Base-by-base conservation (phyloP, 2,888 invertebrate species). In the Smittia sp. region DNA sequence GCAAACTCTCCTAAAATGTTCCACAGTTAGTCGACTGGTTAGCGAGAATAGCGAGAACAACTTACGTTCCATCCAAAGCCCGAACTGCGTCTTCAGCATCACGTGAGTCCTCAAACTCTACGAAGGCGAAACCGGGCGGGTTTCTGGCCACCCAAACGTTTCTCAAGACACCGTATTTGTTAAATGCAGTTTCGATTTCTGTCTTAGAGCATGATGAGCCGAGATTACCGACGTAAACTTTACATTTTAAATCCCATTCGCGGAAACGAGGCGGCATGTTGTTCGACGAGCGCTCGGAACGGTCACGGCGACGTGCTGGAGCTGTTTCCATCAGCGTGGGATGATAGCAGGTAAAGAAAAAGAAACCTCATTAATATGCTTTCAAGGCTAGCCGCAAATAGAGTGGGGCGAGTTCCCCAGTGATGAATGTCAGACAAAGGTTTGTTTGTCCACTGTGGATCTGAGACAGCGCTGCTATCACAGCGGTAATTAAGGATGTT, bases 111-210 rank as follows among this genome's bases (percentile, higher is more conserved):
- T 93, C 92, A 80, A 90, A 93, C 81, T 93, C 93, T 18, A 93
- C 91, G 81, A 93, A 93, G 0, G 93, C 93, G 83, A 93, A 93
- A 25, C 93, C 94, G 18, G 94, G 93, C 72, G 94, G 94, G 81
- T 94, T 94, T 78, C 94, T 85, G 0, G 94, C 94, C 13, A 95
- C 93, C 94, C 94, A 95, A 6, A 94, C 93, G 83, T 93, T 94
- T 76, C 91, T 86, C 75, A 94, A 83, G 1, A 91, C 91, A 1
- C 94, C 94, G 80, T 92, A 94, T 82, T 92, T 91, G 77, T 88
- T 87, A 80, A 94, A 94, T 11, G 90, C 89, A 77, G 89, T 90
- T 81, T 94, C 94, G 75, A 92, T 86, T 82, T 93, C 93, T 79
- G 91, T 90, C 80, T 93, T 92, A 67, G 93, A 91, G 18, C 93